These are phyloP conservation scores for Ammodramus savannarum DNA, from an alignment of 2,113 vertebrate genomes.

Conservation along the genomic window DNA sequence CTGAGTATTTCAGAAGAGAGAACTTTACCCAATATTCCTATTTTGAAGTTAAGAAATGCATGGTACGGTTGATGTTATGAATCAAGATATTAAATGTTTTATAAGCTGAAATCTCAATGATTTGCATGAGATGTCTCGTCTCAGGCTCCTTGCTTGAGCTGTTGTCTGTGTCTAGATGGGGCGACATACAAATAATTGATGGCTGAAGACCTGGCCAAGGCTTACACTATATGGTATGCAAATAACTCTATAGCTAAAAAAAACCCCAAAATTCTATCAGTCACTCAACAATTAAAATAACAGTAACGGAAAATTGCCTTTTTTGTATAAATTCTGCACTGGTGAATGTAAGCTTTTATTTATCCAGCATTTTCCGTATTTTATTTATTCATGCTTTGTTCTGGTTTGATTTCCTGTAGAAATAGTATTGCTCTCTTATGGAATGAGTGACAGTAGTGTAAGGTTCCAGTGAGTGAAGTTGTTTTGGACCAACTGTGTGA, in stretches of 20 bases:
- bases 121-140: neutral
- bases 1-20: neutral
- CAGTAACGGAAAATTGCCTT: neutral
- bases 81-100: neutral
- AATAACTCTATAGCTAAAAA: neutral
- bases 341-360: neutral
- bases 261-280: accelerated
- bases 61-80: neutral
- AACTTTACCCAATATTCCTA: neutral
- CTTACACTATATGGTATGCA: neutral
- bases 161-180: neutral
- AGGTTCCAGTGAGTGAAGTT: neutral
- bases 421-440: accelerated
- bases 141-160: neutral
- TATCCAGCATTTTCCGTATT: neutral
- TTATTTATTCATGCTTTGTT: neutral
- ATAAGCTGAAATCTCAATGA: neutral
- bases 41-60: neutral
- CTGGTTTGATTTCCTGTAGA: neutral
- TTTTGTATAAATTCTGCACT: neutral
- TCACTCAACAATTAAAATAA: neutral
- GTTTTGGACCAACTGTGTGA: neutral
- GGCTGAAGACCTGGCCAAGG: neutral
- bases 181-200: neutral
- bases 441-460: neutral